Evolutionary conservation across 2,888 invertebrate genomes (phyloP).

Genomic region (Drosophila colorata): DNA sequence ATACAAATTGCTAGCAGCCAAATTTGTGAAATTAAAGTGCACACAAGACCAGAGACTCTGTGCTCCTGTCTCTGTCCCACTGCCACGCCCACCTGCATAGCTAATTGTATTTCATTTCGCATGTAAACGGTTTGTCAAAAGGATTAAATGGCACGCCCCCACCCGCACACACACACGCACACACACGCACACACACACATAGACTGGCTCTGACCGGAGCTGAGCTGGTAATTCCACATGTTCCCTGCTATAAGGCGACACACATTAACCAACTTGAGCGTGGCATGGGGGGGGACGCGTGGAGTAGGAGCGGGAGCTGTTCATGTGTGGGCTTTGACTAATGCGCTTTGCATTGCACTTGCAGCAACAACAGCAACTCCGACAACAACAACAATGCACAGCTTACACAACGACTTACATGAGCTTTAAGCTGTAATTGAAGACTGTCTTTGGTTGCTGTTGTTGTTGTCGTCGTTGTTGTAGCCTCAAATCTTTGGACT

Average conservation of each 20-base stretch:
- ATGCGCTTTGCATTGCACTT: slow-evolving; percentile 76
- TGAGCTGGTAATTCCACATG: slow-evolving; percentile 71
- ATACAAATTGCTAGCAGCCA: slow-evolving; percentile 67
- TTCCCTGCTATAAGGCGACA: slow-evolving; percentile 72
- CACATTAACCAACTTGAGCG: slow-evolving; percentile 72
- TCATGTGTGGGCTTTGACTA: slow-evolving; percentile 62
- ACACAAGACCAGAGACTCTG: slow-evolving; percentile 39
- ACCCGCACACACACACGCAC: neutral
- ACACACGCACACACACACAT: neutral
- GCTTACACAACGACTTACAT: slow-evolving; percentile 76
- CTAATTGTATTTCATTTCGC: slow-evolving; percentile 70
- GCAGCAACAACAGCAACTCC: slow-evolving; percentile 47
- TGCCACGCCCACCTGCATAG: slow-evolving; percentile 56
- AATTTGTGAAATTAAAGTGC: slow-evolving; percentile 74
- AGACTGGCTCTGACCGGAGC: slow-evolving; percentile 17
- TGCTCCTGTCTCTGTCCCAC: neutral
- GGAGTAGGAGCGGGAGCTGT: slow-evolving; percentile 8
- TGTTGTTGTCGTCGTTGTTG: slow-evolving; percentile 26
- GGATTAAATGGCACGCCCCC: slow-evolving; percentile 66
- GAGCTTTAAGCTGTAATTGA: slow-evolving; percentile 76
- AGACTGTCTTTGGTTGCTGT: slow-evolving; percentile 44
- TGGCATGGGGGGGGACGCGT: neutral
- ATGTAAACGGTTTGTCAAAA: slow-evolving; percentile 79
- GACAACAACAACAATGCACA: slow-evolving; percentile 39
- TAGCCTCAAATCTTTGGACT: slow-evolving; percentile 23